Percentiles rank a stretch among this genome's conserved stretches.
Conservation (phyloP, 2,113 vertebrate species). For the Vulpes lagopus region DNA sequence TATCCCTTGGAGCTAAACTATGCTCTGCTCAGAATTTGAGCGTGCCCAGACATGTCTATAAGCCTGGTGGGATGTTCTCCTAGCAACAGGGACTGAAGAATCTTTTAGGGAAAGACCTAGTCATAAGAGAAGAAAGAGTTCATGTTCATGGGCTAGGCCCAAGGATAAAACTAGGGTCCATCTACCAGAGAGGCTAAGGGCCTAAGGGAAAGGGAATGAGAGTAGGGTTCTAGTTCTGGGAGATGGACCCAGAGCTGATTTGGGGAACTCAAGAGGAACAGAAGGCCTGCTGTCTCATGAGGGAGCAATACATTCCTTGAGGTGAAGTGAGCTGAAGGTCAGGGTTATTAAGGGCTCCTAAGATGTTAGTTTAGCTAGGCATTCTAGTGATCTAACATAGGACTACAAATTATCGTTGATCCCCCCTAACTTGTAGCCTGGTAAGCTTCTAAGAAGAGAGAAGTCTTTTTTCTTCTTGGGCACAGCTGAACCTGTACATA, state of each 20-base stretch:
- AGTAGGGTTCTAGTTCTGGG: neutral
- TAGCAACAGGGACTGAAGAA: neutral
- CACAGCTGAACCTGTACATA: too few species aligned
- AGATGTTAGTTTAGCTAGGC: neutral
- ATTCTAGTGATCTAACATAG: neutral
- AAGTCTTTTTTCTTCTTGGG: neutral
- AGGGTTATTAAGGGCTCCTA: neutral
- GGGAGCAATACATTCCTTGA: too few species aligned
- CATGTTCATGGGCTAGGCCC: neutral
- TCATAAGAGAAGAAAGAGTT: neutral
- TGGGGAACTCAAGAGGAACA: neutral
- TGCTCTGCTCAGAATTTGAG: neutral
- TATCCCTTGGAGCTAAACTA: neutral
- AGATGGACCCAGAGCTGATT: neutral
- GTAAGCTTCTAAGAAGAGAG: neutral
- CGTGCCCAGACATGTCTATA: neutral
- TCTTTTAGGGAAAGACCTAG: neutral
- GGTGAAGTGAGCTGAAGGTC: neutral
- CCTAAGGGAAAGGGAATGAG: neutral
- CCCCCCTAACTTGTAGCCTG: accelerated
- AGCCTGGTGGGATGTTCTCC: neutral
- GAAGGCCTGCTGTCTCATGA: neutral
- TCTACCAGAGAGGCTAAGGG: neutral
- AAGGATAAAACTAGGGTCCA: neutral
- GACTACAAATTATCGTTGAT: neutral